Base-by-base conservation (phyloP, 1,140 invertebrate species). In the Brachionus rubens region DNA sequence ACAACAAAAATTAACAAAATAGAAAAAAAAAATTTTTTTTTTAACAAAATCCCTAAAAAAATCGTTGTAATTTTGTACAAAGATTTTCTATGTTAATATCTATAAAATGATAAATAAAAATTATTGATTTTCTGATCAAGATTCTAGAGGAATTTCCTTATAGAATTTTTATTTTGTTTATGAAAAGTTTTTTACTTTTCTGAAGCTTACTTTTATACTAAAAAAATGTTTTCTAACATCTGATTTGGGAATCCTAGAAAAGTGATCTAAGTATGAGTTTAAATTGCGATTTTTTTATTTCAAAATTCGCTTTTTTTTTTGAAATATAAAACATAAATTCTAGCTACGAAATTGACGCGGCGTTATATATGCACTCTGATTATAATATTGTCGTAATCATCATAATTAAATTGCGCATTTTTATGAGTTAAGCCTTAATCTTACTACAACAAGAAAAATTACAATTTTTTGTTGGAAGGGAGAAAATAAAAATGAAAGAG, bases 391-490 rank as follows among this genome's bases (percentile, higher is more conserved):
- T 33, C 54, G 33, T 59, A 59, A 59, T 59, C 26, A 59, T 28
- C 54, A 59, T 59, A 59, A 59, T 59, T 59, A 16, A 59, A 59
- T 6, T 59, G n/a, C 54, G 54, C 30, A 59, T 59, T 59, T 59
- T 14, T 14, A 59, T 7, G 9, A 16, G 16, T 36, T 26, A 26
- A 59, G 9, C 30, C 54, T 36, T 59, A 59, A 59, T 59, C 54
- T 59, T 36, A 36, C 9, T 36, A 36, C 9, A 14, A 46, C 3
- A 7, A 46, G 2, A 46, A 46, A 46, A 46, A 46, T 46, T 46
- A 46, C 59, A 41, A 65, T 65, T 65, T 24, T 43, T 7, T 54
- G 19, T 54, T 24, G 21, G 16, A 3, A 65, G 56, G 10, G n/a
- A 36, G 12, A 30, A 1, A 62, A 28, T 16, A 21, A n/a, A 40